Percentiles rank a stretch among this genome's conserved stretches.
Conservation (phyloP, 1,140 invertebrate species). For the Drosophila serrata region DNA sequence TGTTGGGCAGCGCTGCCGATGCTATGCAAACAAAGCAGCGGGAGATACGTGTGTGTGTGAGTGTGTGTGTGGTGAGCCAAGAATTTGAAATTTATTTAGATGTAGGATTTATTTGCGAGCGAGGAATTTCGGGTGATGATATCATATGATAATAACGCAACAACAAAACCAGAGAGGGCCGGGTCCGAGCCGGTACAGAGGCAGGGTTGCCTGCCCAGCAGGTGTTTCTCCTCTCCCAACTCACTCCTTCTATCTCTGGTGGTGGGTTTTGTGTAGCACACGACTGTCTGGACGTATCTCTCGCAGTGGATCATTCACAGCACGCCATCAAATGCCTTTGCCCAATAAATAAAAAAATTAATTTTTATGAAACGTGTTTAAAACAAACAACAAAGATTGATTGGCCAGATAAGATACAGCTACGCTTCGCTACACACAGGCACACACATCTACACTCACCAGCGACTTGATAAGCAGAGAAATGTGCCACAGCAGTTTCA, state of each 20-base stretch:
- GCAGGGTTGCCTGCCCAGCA: conserved; percentile 65
- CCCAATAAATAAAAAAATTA: conserved; percentile 83
- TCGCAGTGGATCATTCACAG: conserved; percentile 57
- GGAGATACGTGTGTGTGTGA: conserved; percentile 51
- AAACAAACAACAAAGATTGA: conserved; percentile 83
- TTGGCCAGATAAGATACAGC: conserved; percentile 80
- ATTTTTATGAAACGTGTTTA: conserved; percentile 84
- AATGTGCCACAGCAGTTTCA: conserved; percentile 71
- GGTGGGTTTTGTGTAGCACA: conserved; percentile 62
- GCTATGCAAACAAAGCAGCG: conserved; percentile 79
- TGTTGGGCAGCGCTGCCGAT: conserved; percentile 58
- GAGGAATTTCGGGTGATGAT: conserved; percentile 83
- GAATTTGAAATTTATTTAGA: conserved; percentile 82
- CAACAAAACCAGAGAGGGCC: conserved; percentile 54
- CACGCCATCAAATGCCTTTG: conserved; percentile 80
- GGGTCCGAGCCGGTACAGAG: conserved; percentile 22
- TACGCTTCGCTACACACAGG: conserved; percentile 58
- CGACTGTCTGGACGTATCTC: conserved; percentile 34
- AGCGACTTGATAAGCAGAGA: conserved; percentile 66
- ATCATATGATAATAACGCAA: conserved; percentile 81
- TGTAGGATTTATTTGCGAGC: conserved; percentile 82
- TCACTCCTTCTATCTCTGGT: neutral
- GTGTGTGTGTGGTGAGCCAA: conserved; percentile 49
- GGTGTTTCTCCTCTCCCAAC: conserved; percentile 57
- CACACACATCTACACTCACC: conserved; percentile 12